These are phyloP conservation scores for Lasioglossum vierecki DNA, from an alignment of 2,888 invertebrate species.

Conservation along the genomic window DNA sequence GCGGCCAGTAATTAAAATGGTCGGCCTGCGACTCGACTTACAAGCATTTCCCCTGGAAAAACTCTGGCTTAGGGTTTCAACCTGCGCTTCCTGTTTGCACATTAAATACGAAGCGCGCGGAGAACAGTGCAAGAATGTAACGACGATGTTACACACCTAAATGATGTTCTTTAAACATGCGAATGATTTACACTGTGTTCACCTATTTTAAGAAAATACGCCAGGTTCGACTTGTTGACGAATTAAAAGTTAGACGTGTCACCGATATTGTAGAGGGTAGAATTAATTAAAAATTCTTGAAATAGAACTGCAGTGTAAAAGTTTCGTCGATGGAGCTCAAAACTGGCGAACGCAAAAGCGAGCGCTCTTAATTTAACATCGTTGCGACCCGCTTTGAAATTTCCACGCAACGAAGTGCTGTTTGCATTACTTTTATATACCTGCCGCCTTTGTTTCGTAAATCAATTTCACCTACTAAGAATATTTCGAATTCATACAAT, in stretches of 20 bases:
- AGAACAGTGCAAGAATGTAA: background rate
- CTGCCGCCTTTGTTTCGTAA: background rate
- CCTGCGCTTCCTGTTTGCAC: background rate
- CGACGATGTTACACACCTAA: background rate
- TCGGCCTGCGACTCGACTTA: constrained; percentile 6
- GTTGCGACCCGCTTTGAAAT: constrained; percentile 5
- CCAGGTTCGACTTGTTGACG: background rate
- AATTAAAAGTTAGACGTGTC: background rate
- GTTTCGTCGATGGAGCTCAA: constrained; percentile 12
- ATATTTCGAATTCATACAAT: too few relatives aligned
- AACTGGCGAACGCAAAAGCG: constrained; percentile 9
- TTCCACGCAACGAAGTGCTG: constrained; percentile 18
- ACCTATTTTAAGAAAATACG: background rate
- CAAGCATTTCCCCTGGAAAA: constrained; percentile 26
- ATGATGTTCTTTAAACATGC: background rate
- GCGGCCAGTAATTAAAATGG: constrained; percentile 36
- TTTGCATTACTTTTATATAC: constrained; percentile 6
- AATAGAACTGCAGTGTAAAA: background rate
- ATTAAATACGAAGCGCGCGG: background rate
- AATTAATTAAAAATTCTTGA: background rate
- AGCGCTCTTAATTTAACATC: constrained; percentile 34
- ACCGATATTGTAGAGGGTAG: background rate
- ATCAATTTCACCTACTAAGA: too few relatives aligned
- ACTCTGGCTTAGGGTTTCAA: background rate
- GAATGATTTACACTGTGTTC: background rate